These are phyloP conservation scores for Cataglyphis cursor DNA, from an alignment of 2,888 invertebrate species.

Conservation along the genomic window DNA sequence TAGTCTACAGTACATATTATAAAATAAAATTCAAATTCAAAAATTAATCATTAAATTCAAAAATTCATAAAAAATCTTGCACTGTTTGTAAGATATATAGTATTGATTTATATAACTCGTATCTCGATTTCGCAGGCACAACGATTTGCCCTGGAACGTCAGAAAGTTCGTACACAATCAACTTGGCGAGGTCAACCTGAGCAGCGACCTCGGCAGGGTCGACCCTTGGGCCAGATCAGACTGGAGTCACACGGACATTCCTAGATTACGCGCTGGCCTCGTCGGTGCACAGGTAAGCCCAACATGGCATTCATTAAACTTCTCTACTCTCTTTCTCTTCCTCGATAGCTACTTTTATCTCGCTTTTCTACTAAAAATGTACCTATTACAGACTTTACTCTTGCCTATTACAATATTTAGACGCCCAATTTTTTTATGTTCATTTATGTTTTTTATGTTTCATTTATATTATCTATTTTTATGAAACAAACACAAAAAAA, in stretches of 20 bases:
- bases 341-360: neutral
- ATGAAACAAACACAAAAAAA: neutral
- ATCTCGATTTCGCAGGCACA: conserved; percentile 88
- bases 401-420: neutral
- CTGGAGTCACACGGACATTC: conserved; percentile 98
- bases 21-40: neutral
- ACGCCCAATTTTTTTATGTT: neutral
- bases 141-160: conserved; percentile 96
- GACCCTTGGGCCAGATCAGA: conserved; percentile 95
- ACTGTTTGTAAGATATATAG: neutral
- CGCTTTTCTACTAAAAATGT: neutral
- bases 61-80: neutral
- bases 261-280: conserved; percentile 93
- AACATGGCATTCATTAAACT: conserved; percentile 36
- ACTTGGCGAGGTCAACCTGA: conserved; percentile 85
- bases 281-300: conserved; percentile 93
- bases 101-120: neutral
- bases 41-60: neutral
- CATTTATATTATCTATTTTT: neutral
- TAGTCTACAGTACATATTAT: neutral
- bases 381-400: neutral
- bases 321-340: conserved; percentile 18
- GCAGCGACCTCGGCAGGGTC: conserved; percentile 88
- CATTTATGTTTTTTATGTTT: neutral
- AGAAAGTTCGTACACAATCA: conserved; percentile 95